Evolutionary conservation across 92 coral and sea anemone species (phyloP).

Genomic region (Umimayanthus chanpuru): DNA sequence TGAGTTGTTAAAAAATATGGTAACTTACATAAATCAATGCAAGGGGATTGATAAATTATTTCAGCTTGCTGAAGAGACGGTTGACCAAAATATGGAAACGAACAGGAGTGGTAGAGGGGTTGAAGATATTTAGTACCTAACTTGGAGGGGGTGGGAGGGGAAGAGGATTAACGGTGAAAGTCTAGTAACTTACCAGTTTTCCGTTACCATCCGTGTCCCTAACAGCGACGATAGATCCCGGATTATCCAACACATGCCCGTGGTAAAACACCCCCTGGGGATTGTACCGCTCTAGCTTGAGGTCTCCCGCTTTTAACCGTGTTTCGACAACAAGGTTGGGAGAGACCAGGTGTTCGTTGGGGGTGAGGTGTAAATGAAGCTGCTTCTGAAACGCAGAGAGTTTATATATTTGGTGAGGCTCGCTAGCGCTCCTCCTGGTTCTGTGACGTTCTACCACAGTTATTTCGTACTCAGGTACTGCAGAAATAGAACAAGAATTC

Average conservation of each 20-base stretch:
- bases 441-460: conserved; percentile 17
- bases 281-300: conserved; percentile 26
- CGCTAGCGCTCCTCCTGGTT: neutral
- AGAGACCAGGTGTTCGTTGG: neutral
- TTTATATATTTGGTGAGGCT: neutral
- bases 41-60: no score
- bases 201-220: conserved; percentile 28
- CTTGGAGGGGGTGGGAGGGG: no score
- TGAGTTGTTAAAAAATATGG: no score
- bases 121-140: no score
- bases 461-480: conserved; percentile 44
- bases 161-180: no score
- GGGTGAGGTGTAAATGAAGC: neutral
- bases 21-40: no score
- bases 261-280: conserved; percentile 35
- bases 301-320: conserved; percentile 9
- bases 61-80: no score
- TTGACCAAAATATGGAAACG: no score
- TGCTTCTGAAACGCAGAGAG: conserved; percentile 37
- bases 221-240: conserved; percentile 24
- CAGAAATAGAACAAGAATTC: neutral
- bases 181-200: conserved; percentile 13
- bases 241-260: conserved; percentile 10
- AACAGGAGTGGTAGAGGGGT: no score
- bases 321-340: conserved; percentile 33